Conservation (phyloP, 2,797 vertebrate genomes). For the Argya squamiceps region DNA sequence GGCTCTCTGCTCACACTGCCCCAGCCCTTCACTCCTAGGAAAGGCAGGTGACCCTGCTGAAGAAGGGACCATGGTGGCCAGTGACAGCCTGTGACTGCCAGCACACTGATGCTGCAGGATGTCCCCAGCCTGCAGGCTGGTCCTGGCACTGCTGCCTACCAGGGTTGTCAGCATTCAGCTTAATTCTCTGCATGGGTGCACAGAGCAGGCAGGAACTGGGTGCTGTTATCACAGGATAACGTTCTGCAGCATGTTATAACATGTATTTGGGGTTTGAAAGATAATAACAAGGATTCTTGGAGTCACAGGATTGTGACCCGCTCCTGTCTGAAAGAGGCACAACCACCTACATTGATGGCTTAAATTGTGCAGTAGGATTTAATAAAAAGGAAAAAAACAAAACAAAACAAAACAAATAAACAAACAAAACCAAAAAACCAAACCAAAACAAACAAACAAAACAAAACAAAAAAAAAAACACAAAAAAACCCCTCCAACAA, state of each 20-base stretch:
- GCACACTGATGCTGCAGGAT: background rate
- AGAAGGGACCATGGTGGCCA: accelerated
- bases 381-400: background rate
- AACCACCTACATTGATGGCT: background rate
- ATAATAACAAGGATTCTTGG: background rate
- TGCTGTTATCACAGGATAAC: background rate
- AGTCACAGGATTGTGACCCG: no score
- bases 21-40: background rate
- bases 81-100: background rate
- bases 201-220: background rate
- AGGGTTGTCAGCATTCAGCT: accelerated
- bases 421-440: background rate
- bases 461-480: no score
- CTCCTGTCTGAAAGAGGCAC: background rate
- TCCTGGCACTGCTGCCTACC: background rate
- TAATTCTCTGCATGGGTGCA: accelerated
- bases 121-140: background rate
- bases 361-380: background rate
- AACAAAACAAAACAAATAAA: no score
- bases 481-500: no score
- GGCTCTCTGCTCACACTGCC: background rate
- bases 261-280: background rate
- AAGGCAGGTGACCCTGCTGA: background rate
- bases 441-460: no score
- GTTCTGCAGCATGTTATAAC: background rate